phyloP scores from a whole-genome alignment of 2,113 vertebrate genomes.

The Nyctibius bracteatus region DNA sequence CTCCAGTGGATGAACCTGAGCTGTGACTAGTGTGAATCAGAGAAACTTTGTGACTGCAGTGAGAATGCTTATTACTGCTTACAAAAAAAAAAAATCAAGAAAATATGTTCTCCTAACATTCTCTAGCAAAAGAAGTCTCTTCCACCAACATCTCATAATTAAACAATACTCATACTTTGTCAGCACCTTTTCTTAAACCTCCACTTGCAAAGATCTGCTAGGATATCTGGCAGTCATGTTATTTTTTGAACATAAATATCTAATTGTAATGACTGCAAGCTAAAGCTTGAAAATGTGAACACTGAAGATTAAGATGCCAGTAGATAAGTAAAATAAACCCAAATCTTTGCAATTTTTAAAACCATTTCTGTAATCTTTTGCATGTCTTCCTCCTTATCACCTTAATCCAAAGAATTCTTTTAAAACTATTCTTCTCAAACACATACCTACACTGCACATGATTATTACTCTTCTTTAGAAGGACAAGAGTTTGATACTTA shows the following conservation, averaged over 20 bases:
- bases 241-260: not conserved
- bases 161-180: not conserved
- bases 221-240: not conserved
- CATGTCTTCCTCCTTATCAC: not conserved
- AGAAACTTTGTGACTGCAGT: not conserved
- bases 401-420: not conserved
- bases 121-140: not conserved
- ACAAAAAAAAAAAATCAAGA: not conserved
- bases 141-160: not conserved
- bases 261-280: not conserved
- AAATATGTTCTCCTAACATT: not conserved
- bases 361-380: not conserved
- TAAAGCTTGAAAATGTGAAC: not conserved
- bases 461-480: not conserved
- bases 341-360: not conserved
- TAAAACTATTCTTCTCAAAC: not conserved
- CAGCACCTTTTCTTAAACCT: not conserved
- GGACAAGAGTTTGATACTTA: not conserved
- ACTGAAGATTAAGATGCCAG: not conserved
- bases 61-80: not conserved
- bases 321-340: not conserved
- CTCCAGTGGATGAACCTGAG: not conserved
- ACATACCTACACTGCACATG: not conserved
- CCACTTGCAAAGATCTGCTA: not conserved
- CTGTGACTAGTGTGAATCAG: not conserved